phyloP scores from a whole-genome alignment of 2,113 vertebrate genomes.

The Capreolus pygargus region DNA sequence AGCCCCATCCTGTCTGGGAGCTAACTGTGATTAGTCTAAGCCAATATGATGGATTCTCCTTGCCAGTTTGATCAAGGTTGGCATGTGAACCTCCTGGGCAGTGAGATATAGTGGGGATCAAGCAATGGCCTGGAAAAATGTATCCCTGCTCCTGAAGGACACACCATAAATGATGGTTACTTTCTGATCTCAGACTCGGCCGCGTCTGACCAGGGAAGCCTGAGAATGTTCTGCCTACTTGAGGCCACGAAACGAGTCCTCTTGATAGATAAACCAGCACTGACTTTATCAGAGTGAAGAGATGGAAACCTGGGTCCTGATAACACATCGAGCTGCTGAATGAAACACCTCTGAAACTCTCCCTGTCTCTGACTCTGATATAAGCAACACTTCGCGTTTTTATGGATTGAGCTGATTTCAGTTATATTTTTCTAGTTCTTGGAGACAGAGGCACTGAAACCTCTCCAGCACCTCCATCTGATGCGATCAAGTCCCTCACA shows the following conservation, averaged over 20 bases:
- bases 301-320: neutral
- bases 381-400: neutral
- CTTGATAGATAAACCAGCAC: neutral
- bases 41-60: neutral
- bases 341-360: neutral
- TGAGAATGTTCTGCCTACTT: neutral
- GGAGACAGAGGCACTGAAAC: neutral
- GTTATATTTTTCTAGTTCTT: neutral
- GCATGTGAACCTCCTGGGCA: neutral
- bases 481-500: too few species aligned
- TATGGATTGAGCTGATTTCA: neutral
- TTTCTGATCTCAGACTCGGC: neutral
- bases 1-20: neutral
- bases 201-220: neutral
- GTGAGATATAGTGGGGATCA: neutral
- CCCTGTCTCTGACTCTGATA: neutral
- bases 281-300: neutral
- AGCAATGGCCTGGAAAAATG: neutral
- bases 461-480: neutral
- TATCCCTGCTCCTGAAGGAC: neutral
- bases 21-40: neutral
- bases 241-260: neutral
- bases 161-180: accelerated
- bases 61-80: neutral
- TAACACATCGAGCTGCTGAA: neutral